Conservation (phyloP, 1,140 invertebrate species). For the Anadara kagoshimensis region DNA sequence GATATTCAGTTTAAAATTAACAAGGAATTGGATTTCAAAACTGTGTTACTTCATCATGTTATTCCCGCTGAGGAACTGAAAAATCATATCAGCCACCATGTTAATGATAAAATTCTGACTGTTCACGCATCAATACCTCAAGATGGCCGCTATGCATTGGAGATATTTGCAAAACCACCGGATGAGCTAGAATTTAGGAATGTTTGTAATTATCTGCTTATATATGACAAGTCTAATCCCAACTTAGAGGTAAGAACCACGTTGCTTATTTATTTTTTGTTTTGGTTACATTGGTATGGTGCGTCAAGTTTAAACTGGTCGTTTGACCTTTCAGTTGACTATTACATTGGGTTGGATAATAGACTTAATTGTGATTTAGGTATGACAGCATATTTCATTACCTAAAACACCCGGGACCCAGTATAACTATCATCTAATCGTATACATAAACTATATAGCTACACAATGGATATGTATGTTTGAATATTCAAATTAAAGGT, state of each 20-base stretch:
- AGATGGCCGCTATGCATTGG: conserved; percentile 32
- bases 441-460: too few species aligned
- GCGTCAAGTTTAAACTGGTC: too few species aligned
- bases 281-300: too few species aligned
- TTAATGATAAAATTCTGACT: conserved; percentile 8
- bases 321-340: too few species aligned
- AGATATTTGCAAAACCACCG: conserved; percentile 18
- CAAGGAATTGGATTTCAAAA: conserved; percentile 28
- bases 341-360: too few species aligned
- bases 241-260: conserved; percentile 34
- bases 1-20: conserved; percentile 20
- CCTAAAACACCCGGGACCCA: too few species aligned
- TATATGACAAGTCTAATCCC: conserved; percentile 25
- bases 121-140: conserved; percentile 8
- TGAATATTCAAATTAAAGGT: too few species aligned
- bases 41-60: conserved; percentile 8
- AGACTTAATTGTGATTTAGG: too few species aligned
- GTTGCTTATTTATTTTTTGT: too few species aligned
- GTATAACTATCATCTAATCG: too few species aligned
- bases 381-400: too few species aligned
- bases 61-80: conserved; percentile 8
- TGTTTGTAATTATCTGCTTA: conserved; percentile 35
- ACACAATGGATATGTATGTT: too few species aligned
- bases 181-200: conserved; percentile 29
- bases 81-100: conserved; percentile 1